Evolutionary conservation across 2,797 vertebrate genomes (phyloP), one percentile per base, ranked within the genome.

Genomic region (Champsocephalus esox): DNA sequence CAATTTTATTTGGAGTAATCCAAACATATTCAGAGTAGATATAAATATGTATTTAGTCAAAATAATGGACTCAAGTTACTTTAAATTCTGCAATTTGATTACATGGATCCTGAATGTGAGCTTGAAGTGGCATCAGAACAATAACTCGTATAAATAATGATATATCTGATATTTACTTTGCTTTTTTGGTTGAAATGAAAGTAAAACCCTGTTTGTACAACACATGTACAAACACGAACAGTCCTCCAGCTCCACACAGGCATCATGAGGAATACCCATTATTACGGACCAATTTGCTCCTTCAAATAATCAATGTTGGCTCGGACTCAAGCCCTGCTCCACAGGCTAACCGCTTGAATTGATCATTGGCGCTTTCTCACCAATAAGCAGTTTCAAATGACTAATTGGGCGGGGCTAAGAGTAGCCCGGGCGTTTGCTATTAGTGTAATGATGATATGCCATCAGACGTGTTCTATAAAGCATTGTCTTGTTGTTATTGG

Each of bases 401-500:
- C 87, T 93, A 91, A 95, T 94, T 83, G 91, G 82, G 77, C 48
- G 84, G 73, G 70, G 87, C 90, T 81, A 77, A 78, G 89, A 92
- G 90, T 86, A 88, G 85, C 85, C 78, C 3, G 34, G 85, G 88
- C 87, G 89, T 91, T 91, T 91, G 91, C 93, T 94, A 91, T 95
- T 94, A 94, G 93, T 81, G 93, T 93, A 95, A 95, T 95, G 94
- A 95, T 93, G 93, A 94, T 92, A 94, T 94, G 94, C 94, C 95
- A 95, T 95, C 92, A 94, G 91, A 88, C 90, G 43, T 92, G 93
- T 90, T 91, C 89, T 82, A 73, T 94, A 93, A 94, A 90, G 92
- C 92, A 94, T 95, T 92, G 94, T 94, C 93, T 95, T 95, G 94
- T 96, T 95, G 94, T 95, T 95, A 93, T 95, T 95, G 91, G 90